Conservation (phyloP, 2,888 invertebrate species). For the Campopleginae sp. region DNA sequence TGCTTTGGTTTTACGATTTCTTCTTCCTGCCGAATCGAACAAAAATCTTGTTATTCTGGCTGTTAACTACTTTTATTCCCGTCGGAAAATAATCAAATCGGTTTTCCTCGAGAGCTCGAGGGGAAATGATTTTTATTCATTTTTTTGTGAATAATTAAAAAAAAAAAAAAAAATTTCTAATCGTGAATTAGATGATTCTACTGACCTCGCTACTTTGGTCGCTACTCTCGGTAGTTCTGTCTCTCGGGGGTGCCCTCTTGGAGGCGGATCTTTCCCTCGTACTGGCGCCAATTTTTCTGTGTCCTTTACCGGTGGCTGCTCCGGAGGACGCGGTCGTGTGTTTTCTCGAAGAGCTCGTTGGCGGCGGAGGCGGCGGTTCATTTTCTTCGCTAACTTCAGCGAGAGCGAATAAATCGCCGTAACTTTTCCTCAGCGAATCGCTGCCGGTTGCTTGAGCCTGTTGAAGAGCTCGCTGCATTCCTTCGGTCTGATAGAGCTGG, state of each 20-base stretch:
- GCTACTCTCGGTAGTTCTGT: conserved; percentile 84
- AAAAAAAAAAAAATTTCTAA: background rate
- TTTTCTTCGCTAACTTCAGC: conserved; percentile 91
- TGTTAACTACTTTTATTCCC: background rate
- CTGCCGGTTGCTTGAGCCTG: conserved; percentile 94
- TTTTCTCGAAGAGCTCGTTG: conserved; percentile 85
- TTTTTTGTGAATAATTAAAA: conserved; percentile 14
- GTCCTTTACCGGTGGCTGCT: conserved; percentile 73
- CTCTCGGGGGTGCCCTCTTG: conserved; percentile 79
- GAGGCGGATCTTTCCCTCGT: conserved; percentile 79
- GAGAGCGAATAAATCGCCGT: conserved; percentile 94
- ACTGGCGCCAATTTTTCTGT: conserved; percentile 79
- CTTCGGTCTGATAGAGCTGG: conserved; percentile 93
- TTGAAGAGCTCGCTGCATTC: conserved; percentile 96
- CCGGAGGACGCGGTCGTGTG: conserved; percentile 76
- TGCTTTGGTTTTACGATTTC: conserved; percentile 96
- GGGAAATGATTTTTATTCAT: background rate
- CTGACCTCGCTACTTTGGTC: conserved; percentile 93
- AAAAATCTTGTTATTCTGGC: conserved; percentile 21
- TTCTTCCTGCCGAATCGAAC: conserved; percentile 89
- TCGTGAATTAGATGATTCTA: conserved; percentile 37
- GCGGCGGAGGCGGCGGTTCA: conserved; percentile 87
- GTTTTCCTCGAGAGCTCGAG: no score
- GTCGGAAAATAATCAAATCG: no score
- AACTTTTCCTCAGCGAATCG: conserved; percentile 95